Base-by-base conservation (phyloP, 2,113 vertebrate genomes). In the Thermophis baileyi region DNA sequence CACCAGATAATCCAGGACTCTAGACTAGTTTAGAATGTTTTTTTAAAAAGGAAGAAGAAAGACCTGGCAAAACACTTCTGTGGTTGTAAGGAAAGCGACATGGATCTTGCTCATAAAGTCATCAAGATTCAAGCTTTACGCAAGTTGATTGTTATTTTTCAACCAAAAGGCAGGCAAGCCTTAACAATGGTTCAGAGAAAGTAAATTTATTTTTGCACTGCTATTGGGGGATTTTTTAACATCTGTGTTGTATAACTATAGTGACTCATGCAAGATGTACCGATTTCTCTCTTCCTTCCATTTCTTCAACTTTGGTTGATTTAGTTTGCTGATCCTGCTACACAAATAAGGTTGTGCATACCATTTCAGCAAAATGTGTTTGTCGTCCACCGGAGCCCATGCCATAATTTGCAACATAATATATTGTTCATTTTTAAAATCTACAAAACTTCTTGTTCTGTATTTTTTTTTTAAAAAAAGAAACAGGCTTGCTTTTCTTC, bases 401-500 rank as follows among this genome's bases (percentile, higher is more conserved):
- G 89, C 57, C 55, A 90, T 50, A 81, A 81, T 81, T 81, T 10
- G 35, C 35, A 81, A 40, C 18, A 81, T 44, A 55, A 89, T 14
- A 44, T 20, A 89, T 55, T 54, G 18, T 88, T 35, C 3, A 22
- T 47, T 46, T 89, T 89, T 47, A 60, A 89, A 27, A 27, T 89
- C 89, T 57, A 89, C 44, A 47, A 89, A 53, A 60, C 44, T 63
- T 27, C 53, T 10, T 35, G 4, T 88, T 89, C 44, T 46, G n/a
- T 25, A 22, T 2, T 35, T 63, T 0, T 0, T 3, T 49, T 44
- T n/a, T n/a, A n/a, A n/a, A n/a, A 51, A 44, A 88, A 88, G 14
- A 0, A 0, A 0, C 0, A 88, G 40, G 40, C 0, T 90, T 40
- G 30, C 12, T 40, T 30, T 54, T 22, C 8, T 40, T 89, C 9